These are phyloP conservation scores for Habrosyne pyritoides DNA, from an alignment of 2,888 invertebrate species.

Conservation along the genomic window DNA sequence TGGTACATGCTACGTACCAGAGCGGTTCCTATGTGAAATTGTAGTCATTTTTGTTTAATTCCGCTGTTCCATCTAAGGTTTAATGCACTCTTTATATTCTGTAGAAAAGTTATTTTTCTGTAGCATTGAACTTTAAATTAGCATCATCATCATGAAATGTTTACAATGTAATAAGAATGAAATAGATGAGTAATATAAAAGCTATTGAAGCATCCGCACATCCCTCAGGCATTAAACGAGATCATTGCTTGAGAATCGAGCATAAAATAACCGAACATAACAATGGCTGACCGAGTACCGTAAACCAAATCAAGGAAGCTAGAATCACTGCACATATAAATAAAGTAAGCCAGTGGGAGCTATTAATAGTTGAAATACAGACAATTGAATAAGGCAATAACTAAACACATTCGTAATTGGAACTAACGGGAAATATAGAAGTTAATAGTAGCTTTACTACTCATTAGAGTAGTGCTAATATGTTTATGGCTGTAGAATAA, in stretches of 20 bases:
- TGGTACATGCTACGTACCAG: conserved; percentile 27
- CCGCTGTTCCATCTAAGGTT: conserved; percentile 13
- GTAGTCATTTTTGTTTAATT: conserved; percentile 24
- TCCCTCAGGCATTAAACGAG: conserved; percentile 6
- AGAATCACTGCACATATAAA: conserved; percentile 20
- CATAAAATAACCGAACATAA: conserved; percentile 31
- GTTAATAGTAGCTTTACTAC: conserved; percentile 5
- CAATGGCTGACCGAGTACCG: conserved; percentile 23
- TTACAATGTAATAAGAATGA: not conserved
- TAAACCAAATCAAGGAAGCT: conserved; percentile 37
- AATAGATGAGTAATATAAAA: not conserved
- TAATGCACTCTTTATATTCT: conserved; percentile 3
- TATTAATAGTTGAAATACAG: conserved; percentile 19
- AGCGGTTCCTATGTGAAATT: conserved; percentile 25
- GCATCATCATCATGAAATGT: not conserved
- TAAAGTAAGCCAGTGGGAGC: conserved; percentile 9
- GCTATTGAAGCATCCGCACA: not conserved
- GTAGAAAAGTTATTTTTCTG: not conserved
- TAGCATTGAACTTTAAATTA: not conserved
- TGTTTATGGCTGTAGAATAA: not conserved
- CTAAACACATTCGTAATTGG: conserved; percentile 22
- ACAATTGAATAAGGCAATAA: conserved; percentile 29
- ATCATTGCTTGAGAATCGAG: conserved; percentile 14
- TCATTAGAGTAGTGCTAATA: not conserved
- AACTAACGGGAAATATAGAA: conserved; percentile 10